Evolutionary conservation across 2,113 vertebrate species (phyloP).

Genomic region (Sander lucioperca): DNA sequence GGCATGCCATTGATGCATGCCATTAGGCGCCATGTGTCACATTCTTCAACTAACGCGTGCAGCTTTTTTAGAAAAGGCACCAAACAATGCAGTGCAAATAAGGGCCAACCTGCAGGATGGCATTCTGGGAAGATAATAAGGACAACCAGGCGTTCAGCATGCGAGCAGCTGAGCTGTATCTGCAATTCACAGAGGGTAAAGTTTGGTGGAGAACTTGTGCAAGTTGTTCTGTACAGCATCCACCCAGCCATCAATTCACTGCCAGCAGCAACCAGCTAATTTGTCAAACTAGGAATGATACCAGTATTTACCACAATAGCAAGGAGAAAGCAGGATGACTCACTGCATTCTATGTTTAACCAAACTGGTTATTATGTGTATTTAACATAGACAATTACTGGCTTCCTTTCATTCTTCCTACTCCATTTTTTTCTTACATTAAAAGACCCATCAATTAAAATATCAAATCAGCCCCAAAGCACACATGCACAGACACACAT

Average conservation of each 20-base stretch:
- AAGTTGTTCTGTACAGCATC: neutral
- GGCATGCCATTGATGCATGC: slow-evolving; percentile 61
- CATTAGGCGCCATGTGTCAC: slow-evolving; percentile 66
- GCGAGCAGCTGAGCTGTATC: slow-evolving; percentile 18
- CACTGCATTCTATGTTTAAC: slow-evolving; percentile 16
- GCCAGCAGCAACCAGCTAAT: slow-evolving; percentile 26
- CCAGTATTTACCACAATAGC: slow-evolving; percentile 31
- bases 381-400: slow-evolving; percentile 11
- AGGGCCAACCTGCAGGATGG: slow-evolving; percentile 54
- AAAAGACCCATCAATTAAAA: slow-evolving; percentile 42
- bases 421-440: slow-evolving; percentile 7
- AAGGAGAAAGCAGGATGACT: slow-evolving; percentile 20
- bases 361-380: slow-evolving; percentile 21
- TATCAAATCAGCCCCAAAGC: slow-evolving; percentile 15
- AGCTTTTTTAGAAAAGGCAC: slow-evolving; percentile 30
- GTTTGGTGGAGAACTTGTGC: slow-evolving; percentile 45
- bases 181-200: slow-evolving; percentile 34
- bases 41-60: slow-evolving; percentile 51
- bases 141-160: slow-evolving; percentile 27
- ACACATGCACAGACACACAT: neutral
- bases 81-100: slow-evolving; percentile 55
- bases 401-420: neutral
- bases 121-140: slow-evolving; percentile 55
- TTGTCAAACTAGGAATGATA: slow-evolving; percentile 38
- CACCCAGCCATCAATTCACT: neutral